Conservation (phyloP, 2,113 vertebrate genomes). For the Beaufortia kweichowensis region DNA sequence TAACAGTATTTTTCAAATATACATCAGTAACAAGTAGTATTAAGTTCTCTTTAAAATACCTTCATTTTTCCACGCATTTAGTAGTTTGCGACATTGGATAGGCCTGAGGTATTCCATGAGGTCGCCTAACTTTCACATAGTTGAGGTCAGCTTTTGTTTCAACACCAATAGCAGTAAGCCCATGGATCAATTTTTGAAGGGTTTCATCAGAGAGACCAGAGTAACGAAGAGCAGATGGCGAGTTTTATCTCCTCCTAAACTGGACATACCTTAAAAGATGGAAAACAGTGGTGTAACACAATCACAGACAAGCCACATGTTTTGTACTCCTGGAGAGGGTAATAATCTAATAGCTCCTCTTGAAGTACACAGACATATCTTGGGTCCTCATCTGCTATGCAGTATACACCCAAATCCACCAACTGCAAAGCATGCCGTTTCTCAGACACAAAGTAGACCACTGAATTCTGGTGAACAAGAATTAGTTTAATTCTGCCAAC, state of each 20-base stretch:
- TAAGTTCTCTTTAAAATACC: not conserved
- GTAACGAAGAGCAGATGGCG: not conserved
- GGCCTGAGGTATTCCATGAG: slow-evolving; percentile 1
- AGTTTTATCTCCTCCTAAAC: not conserved
- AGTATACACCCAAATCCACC: slow-evolving; percentile 11
- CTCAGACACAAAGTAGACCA: slow-evolving; percentile 11
- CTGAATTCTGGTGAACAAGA: slow-evolving; percentile 18
- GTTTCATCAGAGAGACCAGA: slow-evolving; percentile 1
- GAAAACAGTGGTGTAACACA: slow-evolving; percentile 3
- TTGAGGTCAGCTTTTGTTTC: not conserved
- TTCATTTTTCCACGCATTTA: slow-evolving; percentile 5
- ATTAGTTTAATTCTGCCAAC: slow-evolving; percentile 17
- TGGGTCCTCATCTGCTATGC: slow-evolving; percentile 10
- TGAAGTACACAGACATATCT: not conserved
- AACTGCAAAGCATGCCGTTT: not conserved
- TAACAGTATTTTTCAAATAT: no score
- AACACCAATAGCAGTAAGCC: no score
- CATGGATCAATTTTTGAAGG: not conserved
- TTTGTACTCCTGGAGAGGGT: slow-evolving; percentile 8
- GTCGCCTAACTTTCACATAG: slow-evolving; percentile 9
- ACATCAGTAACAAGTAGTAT: not conserved
- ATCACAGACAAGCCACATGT: slow-evolving; percentile 10
- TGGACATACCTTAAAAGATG: not conserved
- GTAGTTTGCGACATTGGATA: slow-evolving; percentile 8
- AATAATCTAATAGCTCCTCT: slow-evolving; percentile 18